Evolutionary conservation across 2,888 invertebrate genomes (phyloP).

Genomic region (Gibbula magus): DNA sequence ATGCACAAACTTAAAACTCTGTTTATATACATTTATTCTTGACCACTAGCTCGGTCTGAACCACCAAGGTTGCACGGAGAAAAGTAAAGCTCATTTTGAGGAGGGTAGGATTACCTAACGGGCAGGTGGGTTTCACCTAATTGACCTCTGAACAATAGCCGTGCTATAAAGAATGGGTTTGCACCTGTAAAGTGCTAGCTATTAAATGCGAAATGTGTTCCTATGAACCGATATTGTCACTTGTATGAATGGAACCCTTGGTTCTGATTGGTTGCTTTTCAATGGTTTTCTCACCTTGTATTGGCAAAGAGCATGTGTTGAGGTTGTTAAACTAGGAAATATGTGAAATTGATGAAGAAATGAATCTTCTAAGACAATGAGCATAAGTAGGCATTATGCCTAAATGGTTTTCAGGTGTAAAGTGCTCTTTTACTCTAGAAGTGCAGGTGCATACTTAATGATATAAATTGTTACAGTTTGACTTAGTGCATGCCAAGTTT

Average conservation of each 20-base stretch:
- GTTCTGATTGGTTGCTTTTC: conserved; percentile 18
- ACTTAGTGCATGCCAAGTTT: too few species aligned
- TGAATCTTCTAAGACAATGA: conserved; percentile 1
- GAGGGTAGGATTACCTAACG: not conserved
- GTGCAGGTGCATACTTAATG: too few species aligned
- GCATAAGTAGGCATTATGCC: not conserved
- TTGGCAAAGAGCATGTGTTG: conserved; percentile 12
- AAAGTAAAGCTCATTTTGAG: not conserved
- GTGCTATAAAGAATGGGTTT: conserved; percentile 18
- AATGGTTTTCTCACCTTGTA: conserved; percentile 2
- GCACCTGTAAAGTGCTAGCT: conserved; percentile 6
- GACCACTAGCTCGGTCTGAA: not conserved
- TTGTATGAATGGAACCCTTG: not conserved
- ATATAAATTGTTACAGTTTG: too few species aligned
- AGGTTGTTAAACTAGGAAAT: not conserved
- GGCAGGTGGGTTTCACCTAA: not conserved
- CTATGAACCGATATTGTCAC: not conserved
- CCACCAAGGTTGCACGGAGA: not conserved
- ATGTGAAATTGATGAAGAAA: conserved; percentile 19
- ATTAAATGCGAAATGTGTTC: conserved; percentile 5
- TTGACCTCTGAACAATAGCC: conserved; percentile 1
- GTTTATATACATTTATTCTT: too few species aligned
- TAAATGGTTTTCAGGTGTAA: too few species aligned
- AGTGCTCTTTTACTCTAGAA: too few species aligned
- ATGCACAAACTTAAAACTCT: too few species aligned